A percentile compares a stretch with the other conserved stretches of the same genome.
phyloP scores from a whole-genome alignment of 1,140 invertebrate species.

The Lordiphosa stackelbergi region DNA sequence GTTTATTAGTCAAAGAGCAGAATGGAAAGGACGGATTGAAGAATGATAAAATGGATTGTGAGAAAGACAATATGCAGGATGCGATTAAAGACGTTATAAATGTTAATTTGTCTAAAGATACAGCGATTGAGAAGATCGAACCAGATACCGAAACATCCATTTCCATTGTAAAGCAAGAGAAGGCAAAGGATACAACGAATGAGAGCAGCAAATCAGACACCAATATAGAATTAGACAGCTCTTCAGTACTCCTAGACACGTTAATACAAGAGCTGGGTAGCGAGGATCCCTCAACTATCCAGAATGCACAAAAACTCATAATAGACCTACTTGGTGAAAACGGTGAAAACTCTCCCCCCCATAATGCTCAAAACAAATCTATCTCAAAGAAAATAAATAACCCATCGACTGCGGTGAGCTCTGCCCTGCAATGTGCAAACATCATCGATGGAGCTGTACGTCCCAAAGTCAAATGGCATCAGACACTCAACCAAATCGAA shows the following conservation, averaged over 20 bases:
- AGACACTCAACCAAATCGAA: constrained; percentile 31
- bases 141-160: too few species aligned
- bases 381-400: background rate
- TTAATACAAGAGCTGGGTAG: background rate
- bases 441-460: constrained; percentile 15
- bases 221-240: background rate
- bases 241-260: background rate
- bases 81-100: too few species aligned
- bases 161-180: too few species aligned
- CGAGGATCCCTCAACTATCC: background rate
- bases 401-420: background rate
- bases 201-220: background rate
- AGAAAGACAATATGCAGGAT: too few species aligned
- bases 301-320: constrained; percentile 3
- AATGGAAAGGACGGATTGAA: too few species aligned
- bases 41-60: too few species aligned
- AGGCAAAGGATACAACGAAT: background rate
- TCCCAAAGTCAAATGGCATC: constrained; percentile 49
- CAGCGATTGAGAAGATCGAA: too few species aligned
- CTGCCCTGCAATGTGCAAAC: constrained; percentile 7
- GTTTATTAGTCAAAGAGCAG: too few species aligned
- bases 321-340: background rate
- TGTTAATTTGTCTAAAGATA: too few species aligned
- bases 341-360: background rate
- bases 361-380: too few species aligned